Evolutionary conservation across 1,140 invertebrate genomes (phyloP).

Genomic region (Drosophila kurseongensis): DNA sequence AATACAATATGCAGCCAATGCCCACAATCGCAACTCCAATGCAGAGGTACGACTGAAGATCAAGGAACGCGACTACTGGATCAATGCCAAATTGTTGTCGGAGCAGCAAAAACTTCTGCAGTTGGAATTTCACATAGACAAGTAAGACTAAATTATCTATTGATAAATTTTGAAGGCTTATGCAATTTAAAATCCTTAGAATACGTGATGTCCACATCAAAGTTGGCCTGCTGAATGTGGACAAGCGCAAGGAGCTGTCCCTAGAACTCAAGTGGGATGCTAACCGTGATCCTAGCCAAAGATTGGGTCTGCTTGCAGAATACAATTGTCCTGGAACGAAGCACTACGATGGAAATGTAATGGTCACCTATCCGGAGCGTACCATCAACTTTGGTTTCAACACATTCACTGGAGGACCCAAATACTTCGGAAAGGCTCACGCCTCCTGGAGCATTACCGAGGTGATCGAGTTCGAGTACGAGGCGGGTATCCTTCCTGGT

Average conservation of each 20-base stretch:
- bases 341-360: slow-evolving; percentile 87
- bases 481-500: slow-evolving; percentile 73
- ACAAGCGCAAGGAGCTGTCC: slow-evolving; percentile 87
- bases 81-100: slow-evolving; percentile 79
- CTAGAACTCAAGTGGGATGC: slow-evolving; percentile 92
- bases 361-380: slow-evolving; percentile 90
- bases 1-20: slow-evolving; percentile 66
- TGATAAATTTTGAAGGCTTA: fast-evolving
- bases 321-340: slow-evolving; percentile 85
- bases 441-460: slow-evolving; percentile 87
- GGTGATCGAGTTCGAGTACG: slow-evolving; percentile 85
- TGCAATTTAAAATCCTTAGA: slow-evolving; percentile 76
- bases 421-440: slow-evolving; percentile 85
- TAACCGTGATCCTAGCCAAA: slow-evolving; percentile 91
- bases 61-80: slow-evolving; percentile 88
- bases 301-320: slow-evolving; percentile 58
- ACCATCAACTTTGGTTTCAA: slow-evolving; percentile 88
- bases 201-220: slow-evolving; percentile 90
- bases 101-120: slow-evolving; percentile 70
- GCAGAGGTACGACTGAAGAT: slow-evolving; percentile 87
- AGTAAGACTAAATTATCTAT: slow-evolving; percentile 85
- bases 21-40: slow-evolving; percentile 86
- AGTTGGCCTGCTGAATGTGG: slow-evolving; percentile 86
- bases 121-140: slow-evolving; percentile 90
- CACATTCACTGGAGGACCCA: slow-evolving; percentile 84